phyloP scores from a whole-genome alignment of 2,888 invertebrate species.

The Shargacucullia verbasci region DNA sequence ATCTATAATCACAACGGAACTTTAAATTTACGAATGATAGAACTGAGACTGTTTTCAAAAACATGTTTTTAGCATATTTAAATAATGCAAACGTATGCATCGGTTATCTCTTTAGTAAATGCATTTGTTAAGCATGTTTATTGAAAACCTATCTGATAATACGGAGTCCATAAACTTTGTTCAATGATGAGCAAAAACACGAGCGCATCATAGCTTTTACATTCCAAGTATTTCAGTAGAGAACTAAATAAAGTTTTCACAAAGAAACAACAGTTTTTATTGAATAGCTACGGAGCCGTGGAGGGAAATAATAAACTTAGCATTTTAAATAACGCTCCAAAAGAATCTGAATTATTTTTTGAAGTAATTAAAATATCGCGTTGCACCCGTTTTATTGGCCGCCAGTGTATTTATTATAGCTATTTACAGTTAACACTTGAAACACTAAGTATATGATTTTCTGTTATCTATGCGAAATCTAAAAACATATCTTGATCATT shows the following conservation, averaged over 20 bases:
- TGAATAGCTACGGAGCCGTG: conserved; percentile 27
- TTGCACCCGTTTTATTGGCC: conserved; percentile 18
- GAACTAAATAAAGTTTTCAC: conserved; percentile 36
- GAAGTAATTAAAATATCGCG: conserved; percentile 30
- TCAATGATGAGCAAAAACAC: conserved; percentile 29
- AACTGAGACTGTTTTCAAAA: too few relatives aligned
- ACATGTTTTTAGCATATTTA: too few relatives aligned
- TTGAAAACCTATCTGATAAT: conserved; percentile 28
- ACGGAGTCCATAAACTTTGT: conserved; percentile 17
- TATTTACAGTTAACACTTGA: conserved; percentile 15
- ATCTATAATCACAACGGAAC: too few relatives aligned
- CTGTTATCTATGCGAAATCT: conserved; percentile 9
- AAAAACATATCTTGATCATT: conserved; percentile 7
- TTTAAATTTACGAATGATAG: too few relatives aligned
- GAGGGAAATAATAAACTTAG: conserved; percentile 36
- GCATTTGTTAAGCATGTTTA: conserved; percentile 18
- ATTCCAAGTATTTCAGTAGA: conserved; percentile 36
- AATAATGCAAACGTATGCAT: conserved; percentile 13
- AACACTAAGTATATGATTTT: conserved; percentile 14
- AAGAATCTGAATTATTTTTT: conserved; percentile 32
- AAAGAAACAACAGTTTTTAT: conserved; percentile 35
- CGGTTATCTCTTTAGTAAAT: conserved; percentile 16
- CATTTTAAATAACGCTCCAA: conserved; percentile 30
- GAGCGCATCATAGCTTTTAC: conserved; percentile 20
- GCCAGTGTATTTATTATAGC: conserved; percentile 17